Evolutionary conservation across 23 tunicate genomes (phyloP).

Genomic region (Styela clava): DNA sequence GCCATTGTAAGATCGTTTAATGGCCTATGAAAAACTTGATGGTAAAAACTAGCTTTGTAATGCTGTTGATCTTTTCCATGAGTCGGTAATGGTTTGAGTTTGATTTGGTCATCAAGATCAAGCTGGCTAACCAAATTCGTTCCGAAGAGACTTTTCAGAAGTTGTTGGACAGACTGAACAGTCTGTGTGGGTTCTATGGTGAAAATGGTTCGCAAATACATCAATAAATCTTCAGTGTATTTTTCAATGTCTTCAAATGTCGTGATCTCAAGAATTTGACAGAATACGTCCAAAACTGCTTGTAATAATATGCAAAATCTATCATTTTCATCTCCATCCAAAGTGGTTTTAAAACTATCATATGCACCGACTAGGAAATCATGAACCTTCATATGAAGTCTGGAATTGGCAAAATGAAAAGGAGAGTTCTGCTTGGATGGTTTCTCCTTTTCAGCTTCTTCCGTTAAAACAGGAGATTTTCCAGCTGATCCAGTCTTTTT

Average conservation of each 20-base stretch:
- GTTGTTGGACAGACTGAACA: slow-evolving; percentile 74
- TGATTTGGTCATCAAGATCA: slow-evolving; percentile 13
- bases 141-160: slow-evolving; percentile 78
- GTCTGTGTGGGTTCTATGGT: slow-evolving; percentile 44
- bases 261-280: slow-evolving; percentile 72
- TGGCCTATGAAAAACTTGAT: slow-evolving; percentile 75
- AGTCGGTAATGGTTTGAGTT: slow-evolving; percentile 5
- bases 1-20: slow-evolving; percentile 84
- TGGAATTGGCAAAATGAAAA: slow-evolving; percentile 16
- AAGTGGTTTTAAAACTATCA: slow-evolving; percentile 61
- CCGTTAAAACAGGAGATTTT: neutral
- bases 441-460: slow-evolving; percentile 46
- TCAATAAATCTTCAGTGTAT: slow-evolving; percentile 68
- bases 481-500: slow-evolving; percentile 25
- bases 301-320: slow-evolving; percentile 44
- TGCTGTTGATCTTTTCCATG: neutral
- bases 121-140: slow-evolving; percentile 70
- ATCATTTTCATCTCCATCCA: slow-evolving; percentile 61
- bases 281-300: slow-evolving; percentile 45
- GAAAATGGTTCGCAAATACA: slow-evolving; percentile 49
- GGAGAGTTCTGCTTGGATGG: slow-evolving; percentile 30
- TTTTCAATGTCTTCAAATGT: slow-evolving; percentile 54
- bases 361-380: slow-evolving; percentile 64
- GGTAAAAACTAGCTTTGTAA: slow-evolving; percentile 9
- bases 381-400: slow-evolving; percentile 57